Evolutionary conservation across 2,797 vertebrate genomes (phyloP).

Genomic region (Falco columbarius): DNA sequence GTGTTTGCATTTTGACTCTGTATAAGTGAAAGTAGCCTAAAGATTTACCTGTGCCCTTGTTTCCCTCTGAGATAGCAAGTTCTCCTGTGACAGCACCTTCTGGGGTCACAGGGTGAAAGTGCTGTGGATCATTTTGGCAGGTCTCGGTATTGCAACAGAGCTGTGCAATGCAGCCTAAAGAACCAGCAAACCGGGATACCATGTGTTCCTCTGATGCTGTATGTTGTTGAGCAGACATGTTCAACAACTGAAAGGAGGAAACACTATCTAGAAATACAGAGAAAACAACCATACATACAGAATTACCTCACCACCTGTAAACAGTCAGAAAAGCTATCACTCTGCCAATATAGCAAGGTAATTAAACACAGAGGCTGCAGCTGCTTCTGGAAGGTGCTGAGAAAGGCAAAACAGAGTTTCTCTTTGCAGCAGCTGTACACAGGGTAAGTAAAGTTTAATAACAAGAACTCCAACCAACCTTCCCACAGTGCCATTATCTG

Average conservation of each 20-base stretch:
- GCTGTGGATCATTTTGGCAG: background rate
- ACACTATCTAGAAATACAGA: accelerated
- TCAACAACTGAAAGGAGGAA: background rate
- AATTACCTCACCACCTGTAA: background rate
- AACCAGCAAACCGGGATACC: background rate
- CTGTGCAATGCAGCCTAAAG: background rate
- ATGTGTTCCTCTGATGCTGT: background rate
- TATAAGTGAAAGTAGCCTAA: background rate
- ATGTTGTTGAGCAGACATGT: accelerated
- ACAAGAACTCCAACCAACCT: background rate
- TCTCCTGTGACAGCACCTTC: background rate
- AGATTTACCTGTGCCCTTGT: background rate
- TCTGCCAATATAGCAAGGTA: background rate
- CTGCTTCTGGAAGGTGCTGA: background rate
- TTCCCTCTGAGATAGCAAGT: background rate
- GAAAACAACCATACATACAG: background rate
- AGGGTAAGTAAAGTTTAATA: background rate
- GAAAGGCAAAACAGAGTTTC: background rate
- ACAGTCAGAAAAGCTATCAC: background rate
- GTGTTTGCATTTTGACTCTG: background rate
- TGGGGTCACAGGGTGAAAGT: background rate
- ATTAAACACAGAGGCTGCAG: background rate
- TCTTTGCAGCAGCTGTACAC: background rate
- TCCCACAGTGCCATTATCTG: background rate
- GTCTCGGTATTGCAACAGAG: background rate